phyloP scores from a whole-genome alignment of 2,888 invertebrate genomes.

The Cyclophora albipunctata region DNA sequence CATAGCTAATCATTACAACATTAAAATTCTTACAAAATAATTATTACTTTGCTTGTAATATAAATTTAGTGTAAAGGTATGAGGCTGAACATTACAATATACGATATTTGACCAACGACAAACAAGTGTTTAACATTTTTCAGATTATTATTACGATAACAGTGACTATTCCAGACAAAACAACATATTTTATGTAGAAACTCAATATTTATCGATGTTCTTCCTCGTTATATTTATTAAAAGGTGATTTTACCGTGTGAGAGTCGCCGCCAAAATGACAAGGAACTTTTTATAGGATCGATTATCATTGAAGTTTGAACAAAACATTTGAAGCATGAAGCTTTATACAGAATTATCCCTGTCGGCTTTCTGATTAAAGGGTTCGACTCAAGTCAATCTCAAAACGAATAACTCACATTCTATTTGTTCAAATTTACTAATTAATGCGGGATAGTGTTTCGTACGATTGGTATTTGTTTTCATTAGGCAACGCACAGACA shows the following conservation, averaged over 20 bases:
- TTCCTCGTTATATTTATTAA: constrained; percentile 26
- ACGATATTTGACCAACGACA: too few species aligned
- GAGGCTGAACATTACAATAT: too few species aligned
- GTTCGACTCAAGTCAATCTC: constrained; percentile 34
- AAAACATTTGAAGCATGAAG: constrained; percentile 18
- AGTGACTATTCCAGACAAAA: constrained; percentile 2
- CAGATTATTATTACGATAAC: too few species aligned
- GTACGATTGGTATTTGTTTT: constrained; percentile 45
- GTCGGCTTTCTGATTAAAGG: constrained; percentile 39
- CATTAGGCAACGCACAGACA: constrained; percentile 35
- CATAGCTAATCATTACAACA: too few species aligned
- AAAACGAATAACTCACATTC: constrained; percentile 43
- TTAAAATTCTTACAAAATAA: too few species aligned
- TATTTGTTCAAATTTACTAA: constrained; percentile 44
- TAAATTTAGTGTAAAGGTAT: too few species aligned
- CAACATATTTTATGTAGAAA: constrained; percentile 12
- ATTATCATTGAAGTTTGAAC: constrained; percentile 1
- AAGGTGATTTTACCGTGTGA: constrained; percentile 28
- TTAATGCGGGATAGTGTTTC: constrained; percentile 44
- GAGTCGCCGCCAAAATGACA: constrained; percentile 29
- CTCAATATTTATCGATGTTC: constrained; percentile 9
- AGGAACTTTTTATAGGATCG: constrained; percentile 1
- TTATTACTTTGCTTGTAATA: too few species aligned
- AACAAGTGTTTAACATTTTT: too few species aligned
- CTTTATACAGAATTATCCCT: constrained; percentile 23